phyloP scores from a whole-genome alignment of 2,113 vertebrate species.

The Serinus canaria region DNA sequence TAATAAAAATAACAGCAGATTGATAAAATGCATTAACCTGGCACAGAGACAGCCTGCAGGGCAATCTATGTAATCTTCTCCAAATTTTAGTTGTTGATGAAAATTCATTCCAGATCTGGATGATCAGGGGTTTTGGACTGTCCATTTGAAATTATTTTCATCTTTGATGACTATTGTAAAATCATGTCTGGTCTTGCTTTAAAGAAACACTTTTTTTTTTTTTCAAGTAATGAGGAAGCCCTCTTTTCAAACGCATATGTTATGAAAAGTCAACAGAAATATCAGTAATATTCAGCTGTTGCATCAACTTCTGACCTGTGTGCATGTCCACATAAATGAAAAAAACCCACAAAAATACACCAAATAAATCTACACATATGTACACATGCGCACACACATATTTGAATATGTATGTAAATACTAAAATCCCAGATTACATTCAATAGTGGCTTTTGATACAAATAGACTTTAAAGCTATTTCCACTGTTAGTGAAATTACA shows the following conservation, averaged over 20 bases:
- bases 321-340: background rate
- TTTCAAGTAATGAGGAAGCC: background rate
- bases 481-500: background rate
- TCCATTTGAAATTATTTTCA: background rate
- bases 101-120: background rate
- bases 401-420: background rate
- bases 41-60: background rate
- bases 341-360: background rate
- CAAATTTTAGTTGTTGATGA: background rate
- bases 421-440: background rate
- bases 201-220: background rate
- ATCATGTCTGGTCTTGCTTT: background rate
- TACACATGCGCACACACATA: background rate
- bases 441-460: background rate
- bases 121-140: background rate
- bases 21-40: background rate
- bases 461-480: background rate
- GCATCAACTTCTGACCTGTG: background rate
- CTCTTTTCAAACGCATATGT: rapidly evolving
- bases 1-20: background rate
- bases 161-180: background rate
- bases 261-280: background rate
- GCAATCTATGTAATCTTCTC: background rate
- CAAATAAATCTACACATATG: background rate
- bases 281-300: background rate